Conservation (phyloP, 2,797 vertebrate species). For the Tamandua tetradactyla region DNA sequence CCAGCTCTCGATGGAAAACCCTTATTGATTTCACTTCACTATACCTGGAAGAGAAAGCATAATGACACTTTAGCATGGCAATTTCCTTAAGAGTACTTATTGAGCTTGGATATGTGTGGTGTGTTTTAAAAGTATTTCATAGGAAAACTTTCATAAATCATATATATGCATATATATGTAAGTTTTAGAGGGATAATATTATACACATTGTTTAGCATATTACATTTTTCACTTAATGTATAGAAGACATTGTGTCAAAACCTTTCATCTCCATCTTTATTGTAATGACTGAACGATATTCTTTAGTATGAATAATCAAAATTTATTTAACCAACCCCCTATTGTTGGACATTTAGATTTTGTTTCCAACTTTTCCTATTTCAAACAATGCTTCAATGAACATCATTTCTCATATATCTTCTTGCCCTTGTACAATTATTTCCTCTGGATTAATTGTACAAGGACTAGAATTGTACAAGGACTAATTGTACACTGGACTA, state of each 20-base stretch:
- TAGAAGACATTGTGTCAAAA: slow-evolving; percentile 13
- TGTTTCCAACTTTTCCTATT: not conserved
- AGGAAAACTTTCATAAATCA: slow-evolving; percentile 27
- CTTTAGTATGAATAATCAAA: not conserved
- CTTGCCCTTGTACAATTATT: not conserved
- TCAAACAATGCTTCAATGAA: not conserved
- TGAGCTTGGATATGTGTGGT: slow-evolving; percentile 67
- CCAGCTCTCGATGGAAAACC: slow-evolving; percentile 32
- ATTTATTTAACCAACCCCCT: not conserved
- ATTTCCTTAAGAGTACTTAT: slow-evolving; percentile 59
- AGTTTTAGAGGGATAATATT: slow-evolving; percentile 20
- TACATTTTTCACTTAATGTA: not conserved
- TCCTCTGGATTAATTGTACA: slow-evolving; percentile 17
- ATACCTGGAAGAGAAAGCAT: slow-evolving; percentile 38
- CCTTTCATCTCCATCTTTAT: not conserved
- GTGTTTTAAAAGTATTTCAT: slow-evolving; percentile 55
- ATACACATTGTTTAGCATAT: not conserved
- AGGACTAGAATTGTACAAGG: too few species aligned
- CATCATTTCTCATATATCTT: not conserved
- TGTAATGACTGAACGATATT: slow-evolving; percentile 12
- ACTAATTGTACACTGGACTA: not conserved
- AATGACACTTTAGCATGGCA: slow-evolving; percentile 54
- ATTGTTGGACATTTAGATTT: not conserved
- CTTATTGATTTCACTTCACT: slow-evolving; percentile 66
- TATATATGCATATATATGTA: not conserved